A percentile compares a stretch with the other conserved stretches of the same genome.
phyloP scores from a whole-genome alignment of 2,113 vertebrate genomes.

The Pionites leucogaster region DNA sequence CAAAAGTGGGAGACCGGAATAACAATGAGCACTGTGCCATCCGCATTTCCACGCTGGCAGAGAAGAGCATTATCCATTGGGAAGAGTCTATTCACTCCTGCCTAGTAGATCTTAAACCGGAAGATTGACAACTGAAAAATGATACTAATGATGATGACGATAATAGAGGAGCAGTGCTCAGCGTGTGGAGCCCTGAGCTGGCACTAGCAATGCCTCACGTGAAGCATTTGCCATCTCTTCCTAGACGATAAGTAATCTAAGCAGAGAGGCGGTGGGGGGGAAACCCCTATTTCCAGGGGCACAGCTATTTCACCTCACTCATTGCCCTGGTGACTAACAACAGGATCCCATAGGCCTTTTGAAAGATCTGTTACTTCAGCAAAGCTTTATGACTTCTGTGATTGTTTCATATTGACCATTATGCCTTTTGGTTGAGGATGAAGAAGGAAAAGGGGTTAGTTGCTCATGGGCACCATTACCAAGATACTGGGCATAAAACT shows the following conservation, averaged over 20 bases:
- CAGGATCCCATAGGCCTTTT: not conserved
- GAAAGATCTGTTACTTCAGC: not conserved
- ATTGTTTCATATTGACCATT: not conserved
- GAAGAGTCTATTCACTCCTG: not conserved
- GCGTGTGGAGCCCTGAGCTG: not conserved
- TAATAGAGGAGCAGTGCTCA: not conserved
- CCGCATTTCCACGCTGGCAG: not conserved
- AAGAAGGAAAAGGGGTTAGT: not conserved
- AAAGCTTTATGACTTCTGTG: not conserved
- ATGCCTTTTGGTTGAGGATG: not conserved
- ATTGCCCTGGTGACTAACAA: not conserved
- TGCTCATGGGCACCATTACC: not conserved
- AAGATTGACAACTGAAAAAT: not conserved
- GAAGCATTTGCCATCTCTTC: not conserved
- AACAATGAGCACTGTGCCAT: not conserved
- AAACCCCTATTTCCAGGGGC: not conserved
- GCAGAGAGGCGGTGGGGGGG: not conserved
- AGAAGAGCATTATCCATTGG: not conserved
- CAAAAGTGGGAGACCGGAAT: not conserved
- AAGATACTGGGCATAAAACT: not conserved
- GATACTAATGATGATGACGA: too few relatives aligned
- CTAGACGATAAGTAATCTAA: not conserved
- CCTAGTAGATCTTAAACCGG: not conserved
- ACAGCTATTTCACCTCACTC: not conserved
- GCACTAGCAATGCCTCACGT: not conserved